phyloP scores from a whole-genome alignment of 2,888 invertebrate genomes.

The Cylloceria caligata region DNA sequence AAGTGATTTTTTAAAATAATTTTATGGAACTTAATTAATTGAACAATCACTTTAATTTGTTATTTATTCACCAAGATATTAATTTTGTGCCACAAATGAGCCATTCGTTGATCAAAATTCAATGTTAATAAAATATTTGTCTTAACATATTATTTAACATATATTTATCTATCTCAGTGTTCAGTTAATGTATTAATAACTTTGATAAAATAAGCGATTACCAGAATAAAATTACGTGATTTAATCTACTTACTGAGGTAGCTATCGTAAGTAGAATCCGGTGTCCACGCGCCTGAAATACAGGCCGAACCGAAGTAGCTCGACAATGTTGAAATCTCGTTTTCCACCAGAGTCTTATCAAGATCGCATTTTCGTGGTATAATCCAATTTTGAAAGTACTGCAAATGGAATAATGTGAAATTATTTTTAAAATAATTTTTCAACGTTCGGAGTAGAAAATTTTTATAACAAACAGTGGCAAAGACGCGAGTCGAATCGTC shows the following conservation, averaged over 20 bases:
- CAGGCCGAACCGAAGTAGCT: slow-evolving; percentile 93
- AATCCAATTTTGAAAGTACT: slow-evolving; percentile 91
- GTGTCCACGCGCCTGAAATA: slow-evolving; percentile 94
- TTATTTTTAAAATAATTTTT: background rate
- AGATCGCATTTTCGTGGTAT: slow-evolving; percentile 91
- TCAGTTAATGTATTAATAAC: background rate
- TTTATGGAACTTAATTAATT: too few species aligned
- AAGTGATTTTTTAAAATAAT: too few species aligned
- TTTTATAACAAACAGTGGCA: slow-evolving; percentile 87
- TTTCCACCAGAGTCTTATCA: slow-evolving; percentile 89
- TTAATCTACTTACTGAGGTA: slow-evolving; percentile 87
- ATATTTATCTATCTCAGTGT: too few species aligned
- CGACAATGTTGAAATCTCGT: slow-evolving; percentile 90
- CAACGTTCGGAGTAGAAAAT: background rate
- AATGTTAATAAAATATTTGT: too few species aligned
- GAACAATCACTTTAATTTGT: too few species aligned
- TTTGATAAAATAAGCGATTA: background rate
- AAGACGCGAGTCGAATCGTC: slow-evolving; percentile 92
- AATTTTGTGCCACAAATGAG: too few species aligned
- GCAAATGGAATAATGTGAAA: slow-evolving; percentile 71
- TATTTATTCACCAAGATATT: too few species aligned
- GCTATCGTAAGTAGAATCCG: slow-evolving; percentile 87
- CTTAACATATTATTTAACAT: too few species aligned
- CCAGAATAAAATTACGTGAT: background rate
- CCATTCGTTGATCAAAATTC: too few species aligned